phyloP scores from a whole-genome alignment of 2,888 invertebrate species.

The Pseudococcus viburni region DNA sequence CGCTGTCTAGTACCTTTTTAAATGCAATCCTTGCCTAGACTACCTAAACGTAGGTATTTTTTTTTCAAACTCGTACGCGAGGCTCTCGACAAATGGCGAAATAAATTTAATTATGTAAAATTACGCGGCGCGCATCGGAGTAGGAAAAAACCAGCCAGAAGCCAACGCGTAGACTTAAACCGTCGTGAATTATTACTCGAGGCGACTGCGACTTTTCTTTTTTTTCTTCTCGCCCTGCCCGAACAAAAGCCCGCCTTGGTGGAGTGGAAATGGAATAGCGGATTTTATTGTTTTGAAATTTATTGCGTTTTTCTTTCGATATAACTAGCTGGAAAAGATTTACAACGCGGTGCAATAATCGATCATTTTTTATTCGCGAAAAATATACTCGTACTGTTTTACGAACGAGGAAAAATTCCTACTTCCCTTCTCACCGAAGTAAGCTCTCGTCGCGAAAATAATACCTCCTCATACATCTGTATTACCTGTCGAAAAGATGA shows the following conservation, averaged over 20 bases:
- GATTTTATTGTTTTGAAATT: slow-evolving; percentile 48
- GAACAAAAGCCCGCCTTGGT: slow-evolving; percentile 1
- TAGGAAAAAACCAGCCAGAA: not conserved
- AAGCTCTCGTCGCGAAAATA: not conserved
- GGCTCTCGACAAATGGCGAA: slow-evolving; percentile 18
- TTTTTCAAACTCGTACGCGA: not conserved
- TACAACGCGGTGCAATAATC: slow-evolving; percentile 19
- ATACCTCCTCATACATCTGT: not conserved
- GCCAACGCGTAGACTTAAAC: not conserved
- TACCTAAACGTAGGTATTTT: slow-evolving; percentile 26
- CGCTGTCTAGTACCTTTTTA: not conserved
- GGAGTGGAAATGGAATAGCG: slow-evolving; percentile 14
- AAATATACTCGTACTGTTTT: not conserved
- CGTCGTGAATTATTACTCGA: slow-evolving; percentile 30
- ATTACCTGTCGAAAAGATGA: slow-evolving; percentile 8
- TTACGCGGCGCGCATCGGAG: not conserved
- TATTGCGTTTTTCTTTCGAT: slow-evolving; percentile 41
- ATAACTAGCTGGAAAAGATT: slow-evolving; percentile 39
- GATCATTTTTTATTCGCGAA: slow-evolving; percentile 32
- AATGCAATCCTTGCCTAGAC: not conserved
- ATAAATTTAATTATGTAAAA: slow-evolving; percentile 48
- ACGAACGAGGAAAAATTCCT: not conserved
- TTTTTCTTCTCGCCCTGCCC: slow-evolving; percentile 3
- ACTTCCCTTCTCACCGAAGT: not conserved
- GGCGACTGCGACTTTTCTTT: not conserved